Evolutionary conservation across 2,888 invertebrate species (phyloP), one percentile per base, ranked within the genome.

Genomic region (Heliconius ethilla): DNA sequence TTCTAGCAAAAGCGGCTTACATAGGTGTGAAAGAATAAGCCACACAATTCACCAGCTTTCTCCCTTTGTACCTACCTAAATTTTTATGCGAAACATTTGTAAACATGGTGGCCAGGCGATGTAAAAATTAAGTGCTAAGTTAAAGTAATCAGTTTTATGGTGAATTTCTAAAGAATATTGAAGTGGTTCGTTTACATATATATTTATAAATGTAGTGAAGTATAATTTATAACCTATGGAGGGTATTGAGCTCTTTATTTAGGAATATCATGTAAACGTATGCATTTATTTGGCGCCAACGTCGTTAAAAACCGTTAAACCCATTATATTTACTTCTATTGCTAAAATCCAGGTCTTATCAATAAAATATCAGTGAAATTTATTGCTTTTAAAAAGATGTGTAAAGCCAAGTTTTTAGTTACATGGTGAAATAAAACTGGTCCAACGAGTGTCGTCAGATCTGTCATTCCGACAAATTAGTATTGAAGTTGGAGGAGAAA

Each of bases 271-370:
- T 90, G 93, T 88, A 91, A 94, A 94, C 94, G 94, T 94, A 94
- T 91, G 92, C 94, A 93, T 88, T 87, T 94, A 92, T 92, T 94
- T 94, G 93, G 94, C 94, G 94, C 94, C 94, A 94, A 94, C 90
- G 92, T 87, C 87, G 86, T 87, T 83, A 89, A 90, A 92, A 90
- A 92, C 94, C 94, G 94, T 94, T 94, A 92, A 84, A 85, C 82
- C 82, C 82, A 29, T 84, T 83, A 78, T 86, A 84, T 82, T 81
- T 80, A 80, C 82, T 85, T 80, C 79, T 79, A 73, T 76, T 78
- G 70, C 75, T 40, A 75, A 75, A 78, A 78, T 76, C 62, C 25
- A 37, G 69, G 40, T 77, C 79, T 78, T 80, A 82, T 84, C 85
- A 82, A 29, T 75, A 70, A 82, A 76, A 51, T 80, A 78, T 70